Conservation (phyloP, 1,140 invertebrate species). For the Tetraneura akinire region DNA sequence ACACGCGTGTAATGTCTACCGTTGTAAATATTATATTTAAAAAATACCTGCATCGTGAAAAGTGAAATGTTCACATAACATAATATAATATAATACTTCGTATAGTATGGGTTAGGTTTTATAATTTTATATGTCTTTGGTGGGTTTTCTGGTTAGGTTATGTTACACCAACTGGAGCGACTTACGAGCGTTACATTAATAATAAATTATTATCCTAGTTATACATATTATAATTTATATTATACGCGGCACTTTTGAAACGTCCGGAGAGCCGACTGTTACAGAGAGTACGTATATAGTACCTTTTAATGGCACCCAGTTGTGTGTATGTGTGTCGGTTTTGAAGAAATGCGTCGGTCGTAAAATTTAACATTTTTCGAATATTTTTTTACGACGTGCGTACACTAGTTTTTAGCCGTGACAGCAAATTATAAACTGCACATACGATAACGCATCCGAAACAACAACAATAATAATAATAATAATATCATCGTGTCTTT, state of each 20-base stretch:
- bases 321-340: slow-evolving; percentile 3
- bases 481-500: not conserved
- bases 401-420: no score
- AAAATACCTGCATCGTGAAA: not conserved
- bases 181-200: not conserved
- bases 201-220: not conserved
- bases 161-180: not conserved
- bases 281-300: no score
- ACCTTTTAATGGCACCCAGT: not conserved
- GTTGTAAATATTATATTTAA: not conserved
- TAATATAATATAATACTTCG: no score
- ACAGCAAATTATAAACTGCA: not conserved
- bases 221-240: no score
- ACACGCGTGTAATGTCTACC: not conserved
- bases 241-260: not conserved
- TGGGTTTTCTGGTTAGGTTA: not conserved
- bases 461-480: not conserved
- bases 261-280: not conserved
- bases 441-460: not conserved
- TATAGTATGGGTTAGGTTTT: no score
- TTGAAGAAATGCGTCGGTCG: not conserved
- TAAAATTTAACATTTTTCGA: not conserved
- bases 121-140: no score
- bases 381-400: no score
- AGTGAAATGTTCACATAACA: slow-evolving; percentile 6